These are phyloP conservation scores for Anagyrus pseudococci DNA, from an alignment of 2,888 invertebrate species.

Conservation along the genomic window DNA sequence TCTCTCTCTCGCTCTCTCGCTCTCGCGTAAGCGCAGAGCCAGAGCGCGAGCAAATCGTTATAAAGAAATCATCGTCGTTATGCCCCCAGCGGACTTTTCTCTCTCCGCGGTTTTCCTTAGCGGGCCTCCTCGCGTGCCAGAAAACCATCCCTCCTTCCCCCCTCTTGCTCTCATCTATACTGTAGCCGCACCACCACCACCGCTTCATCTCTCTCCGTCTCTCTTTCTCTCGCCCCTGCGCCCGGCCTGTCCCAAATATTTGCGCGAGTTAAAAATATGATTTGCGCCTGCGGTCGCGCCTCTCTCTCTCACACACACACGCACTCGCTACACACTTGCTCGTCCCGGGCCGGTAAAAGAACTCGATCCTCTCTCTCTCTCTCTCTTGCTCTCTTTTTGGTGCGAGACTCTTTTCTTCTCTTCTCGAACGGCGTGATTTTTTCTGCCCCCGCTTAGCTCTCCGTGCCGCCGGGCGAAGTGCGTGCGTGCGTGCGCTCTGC, in stretches of 20 bases:
- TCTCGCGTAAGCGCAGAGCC: too few species aligned
- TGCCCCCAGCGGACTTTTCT: slow-evolving; percentile 16
- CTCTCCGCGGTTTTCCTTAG: slow-evolving; percentile 26
- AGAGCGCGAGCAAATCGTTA: too few species aligned
- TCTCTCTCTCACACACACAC: not conserved
- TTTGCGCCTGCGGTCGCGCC: slow-evolving; percentile 29
- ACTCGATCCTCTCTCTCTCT: not conserved
- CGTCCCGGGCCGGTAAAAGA: not conserved
- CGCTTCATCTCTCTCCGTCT: too few species aligned
- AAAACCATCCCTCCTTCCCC: slow-evolving; percentile 17
- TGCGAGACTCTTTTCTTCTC: not conserved
- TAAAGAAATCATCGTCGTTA: slow-evolving; percentile 34
- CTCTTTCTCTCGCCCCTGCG: too few species aligned
- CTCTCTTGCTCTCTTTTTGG: not conserved
- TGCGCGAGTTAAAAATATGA: slow-evolving; percentile 42
- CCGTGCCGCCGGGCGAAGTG: too few species aligned
- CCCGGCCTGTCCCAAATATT: slow-evolving; percentile 40
- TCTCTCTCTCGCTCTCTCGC: not conserved
- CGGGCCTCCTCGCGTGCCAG: slow-evolving; percentile 31
- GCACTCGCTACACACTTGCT: slow-evolving; percentile 3
- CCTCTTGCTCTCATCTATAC: too few species aligned
- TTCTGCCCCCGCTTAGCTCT: not conserved
- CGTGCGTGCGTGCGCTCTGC: too few species aligned
- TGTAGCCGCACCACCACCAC: too few species aligned
- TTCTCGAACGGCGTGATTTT: not conserved